These are phyloP conservation scores for Ceratina japonica DNA, from an alignment of 1,140 invertebrate species.

Conservation along the genomic window DNA sequence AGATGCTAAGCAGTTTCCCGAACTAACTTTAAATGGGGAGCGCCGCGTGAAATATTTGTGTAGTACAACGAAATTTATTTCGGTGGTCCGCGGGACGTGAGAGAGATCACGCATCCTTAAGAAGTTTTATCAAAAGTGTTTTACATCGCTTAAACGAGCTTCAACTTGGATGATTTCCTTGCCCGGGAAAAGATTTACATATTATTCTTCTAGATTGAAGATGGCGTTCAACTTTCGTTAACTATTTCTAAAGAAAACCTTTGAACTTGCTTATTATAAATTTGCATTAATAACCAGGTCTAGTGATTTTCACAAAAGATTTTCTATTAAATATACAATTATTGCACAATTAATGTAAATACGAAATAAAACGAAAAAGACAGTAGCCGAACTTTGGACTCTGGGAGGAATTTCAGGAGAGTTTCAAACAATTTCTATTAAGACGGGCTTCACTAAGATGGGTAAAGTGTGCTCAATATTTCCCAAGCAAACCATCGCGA, in stretches of 20 bases:
- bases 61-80: constrained; percentile 48
- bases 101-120: constrained; percentile 1
- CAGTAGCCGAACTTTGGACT: background rate
- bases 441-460: background rate
- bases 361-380: background rate
- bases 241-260: background rate
- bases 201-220: background rate
- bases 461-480: background rate
- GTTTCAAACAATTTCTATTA: constrained; percentile 18
- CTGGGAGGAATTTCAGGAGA: background rate
- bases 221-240: background rate
- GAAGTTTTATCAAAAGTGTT: constrained; percentile 45
- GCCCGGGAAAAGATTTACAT: no score
- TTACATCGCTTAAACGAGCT: constrained; percentile 31
- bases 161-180: background rate
- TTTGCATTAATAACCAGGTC: background rate
- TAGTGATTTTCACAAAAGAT: no score
- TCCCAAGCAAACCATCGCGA: constrained; percentile 6
- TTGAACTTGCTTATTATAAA: background rate
- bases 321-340: background rate
- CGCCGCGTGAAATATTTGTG: constrained; percentile 47
- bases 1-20: constrained; percentile 61
- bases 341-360: background rate
- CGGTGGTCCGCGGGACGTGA: background rate
- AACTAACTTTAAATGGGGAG: constrained; percentile 57